A percentile compares a stretch with the other conserved stretches of the same genome.
Evolutionary conservation across 2,888 invertebrate species (phyloP).

Genomic region (Matsumyia berberina): DNA sequence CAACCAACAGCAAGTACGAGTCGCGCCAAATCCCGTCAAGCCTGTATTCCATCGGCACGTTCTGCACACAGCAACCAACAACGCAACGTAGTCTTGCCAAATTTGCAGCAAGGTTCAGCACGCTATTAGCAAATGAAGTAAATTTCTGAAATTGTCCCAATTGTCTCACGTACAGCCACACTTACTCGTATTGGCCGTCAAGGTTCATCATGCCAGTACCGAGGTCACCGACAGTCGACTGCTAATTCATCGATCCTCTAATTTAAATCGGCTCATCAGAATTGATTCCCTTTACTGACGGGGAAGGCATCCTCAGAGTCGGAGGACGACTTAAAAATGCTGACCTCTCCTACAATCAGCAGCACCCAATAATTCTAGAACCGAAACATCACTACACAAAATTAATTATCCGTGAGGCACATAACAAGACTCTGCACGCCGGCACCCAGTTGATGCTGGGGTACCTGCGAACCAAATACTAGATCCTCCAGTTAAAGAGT

Average conservation of each 20-base stretch:
- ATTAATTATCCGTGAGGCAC: too few species aligned
- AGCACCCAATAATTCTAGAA: too few species aligned
- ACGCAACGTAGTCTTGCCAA: neutral
- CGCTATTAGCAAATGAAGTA: neutral
- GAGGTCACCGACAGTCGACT: too few species aligned
- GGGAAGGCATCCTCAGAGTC: neutral
- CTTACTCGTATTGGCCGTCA: neutral
- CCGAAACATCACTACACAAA: too few species aligned
- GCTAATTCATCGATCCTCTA: too few species aligned
- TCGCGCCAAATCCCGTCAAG: too few species aligned
- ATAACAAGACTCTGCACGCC: too few species aligned
- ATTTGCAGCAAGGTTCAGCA: neutral
- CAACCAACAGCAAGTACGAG: too few species aligned
- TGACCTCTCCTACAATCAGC: neutral
- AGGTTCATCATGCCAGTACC: too few species aligned
- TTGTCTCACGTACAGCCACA: neutral
- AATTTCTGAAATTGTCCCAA: neutral
- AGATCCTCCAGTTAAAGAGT: slow-evolving; percentile 7
- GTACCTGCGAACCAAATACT: slow-evolving; percentile 5
- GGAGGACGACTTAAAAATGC: neutral
- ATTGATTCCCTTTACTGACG: neutral
- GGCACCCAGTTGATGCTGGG: neutral
- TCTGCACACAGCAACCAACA: too few species aligned
- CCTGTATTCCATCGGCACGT: too few species aligned
- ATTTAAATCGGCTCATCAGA: too few species aligned